Evolutionary conservation across 2,888 invertebrate species (phyloP).

Genomic region (Drosophila infuscata): DNA sequence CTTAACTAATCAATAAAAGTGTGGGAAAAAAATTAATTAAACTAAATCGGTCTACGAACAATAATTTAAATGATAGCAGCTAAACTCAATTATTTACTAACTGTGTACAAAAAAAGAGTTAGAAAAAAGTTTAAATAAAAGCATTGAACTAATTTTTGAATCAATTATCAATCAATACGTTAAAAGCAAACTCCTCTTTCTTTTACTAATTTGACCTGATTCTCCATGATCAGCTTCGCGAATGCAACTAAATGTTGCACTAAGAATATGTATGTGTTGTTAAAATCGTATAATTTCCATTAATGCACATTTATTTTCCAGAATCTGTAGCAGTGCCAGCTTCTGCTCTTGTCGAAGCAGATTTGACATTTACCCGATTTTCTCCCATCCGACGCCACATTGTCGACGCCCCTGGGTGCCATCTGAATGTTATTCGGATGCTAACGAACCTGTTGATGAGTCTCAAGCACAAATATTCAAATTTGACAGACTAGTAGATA

Average conservation of each 20-base stretch:
- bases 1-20: too few species aligned
- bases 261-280: background rate
- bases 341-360: background rate
- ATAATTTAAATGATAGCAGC: background rate
- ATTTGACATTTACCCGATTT: background rate
- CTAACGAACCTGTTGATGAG: conserved; percentile 79
- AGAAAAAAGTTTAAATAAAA: background rate
- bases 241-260: background rate
- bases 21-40: too few species aligned
- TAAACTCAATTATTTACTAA: too few species aligned
- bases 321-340: background rate
- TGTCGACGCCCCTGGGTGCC: background rate
- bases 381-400: background rate
- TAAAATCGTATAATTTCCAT: background rate
- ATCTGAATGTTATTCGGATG: conserved; percentile 22
- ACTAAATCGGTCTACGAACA: background rate
- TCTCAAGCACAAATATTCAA: conserved; percentile 65
- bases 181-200: too few species aligned
- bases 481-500: conserved; percentile 43
- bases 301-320: too few species aligned
- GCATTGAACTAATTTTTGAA: background rate
- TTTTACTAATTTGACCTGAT: background rate
- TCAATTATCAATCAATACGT: too few species aligned
- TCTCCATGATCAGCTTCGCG: background rate
- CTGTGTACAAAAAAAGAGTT: background rate